Conservation (phyloP, 1,140 invertebrate genomes). For the Spodoptera litura region DNA sequence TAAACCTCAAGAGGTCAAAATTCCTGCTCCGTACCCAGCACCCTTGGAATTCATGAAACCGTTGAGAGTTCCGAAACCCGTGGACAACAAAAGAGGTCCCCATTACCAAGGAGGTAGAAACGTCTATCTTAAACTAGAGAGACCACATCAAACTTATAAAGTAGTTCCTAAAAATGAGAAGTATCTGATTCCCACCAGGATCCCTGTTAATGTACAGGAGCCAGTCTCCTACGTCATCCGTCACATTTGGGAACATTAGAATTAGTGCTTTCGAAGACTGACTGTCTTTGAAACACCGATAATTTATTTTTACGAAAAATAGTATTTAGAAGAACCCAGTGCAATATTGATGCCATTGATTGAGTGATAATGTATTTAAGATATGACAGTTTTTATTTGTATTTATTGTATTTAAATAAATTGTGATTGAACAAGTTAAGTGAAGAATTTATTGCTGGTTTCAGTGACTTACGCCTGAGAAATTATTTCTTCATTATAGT, state of each 20-base stretch:
- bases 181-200: constrained; percentile 54
- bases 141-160: constrained; percentile 53
- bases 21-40: background rate
- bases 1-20: background rate
- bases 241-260: constrained; percentile 62
- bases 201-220: constrained; percentile 54
- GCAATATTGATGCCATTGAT: constrained; percentile 29
- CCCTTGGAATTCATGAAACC: background rate
- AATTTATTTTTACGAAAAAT: background rate
- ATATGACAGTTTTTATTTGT: background rate
- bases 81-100: background rate
- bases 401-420: no score
- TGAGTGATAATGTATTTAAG: background rate
- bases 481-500: no score
- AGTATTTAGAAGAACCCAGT: constrained; percentile 3
- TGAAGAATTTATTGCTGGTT: no score
- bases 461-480: no score
- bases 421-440: no score
- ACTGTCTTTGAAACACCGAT: background rate
- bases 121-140: constrained; percentile 52
- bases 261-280: background rate
- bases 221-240: constrained; percentile 52
- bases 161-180: constrained; percentile 53
- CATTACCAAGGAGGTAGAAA: background rate
- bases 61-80: background rate